phyloP scores from a whole-genome alignment of 2,113 vertebrate species.

The Cryptomyrus ogoouensis region DNA sequence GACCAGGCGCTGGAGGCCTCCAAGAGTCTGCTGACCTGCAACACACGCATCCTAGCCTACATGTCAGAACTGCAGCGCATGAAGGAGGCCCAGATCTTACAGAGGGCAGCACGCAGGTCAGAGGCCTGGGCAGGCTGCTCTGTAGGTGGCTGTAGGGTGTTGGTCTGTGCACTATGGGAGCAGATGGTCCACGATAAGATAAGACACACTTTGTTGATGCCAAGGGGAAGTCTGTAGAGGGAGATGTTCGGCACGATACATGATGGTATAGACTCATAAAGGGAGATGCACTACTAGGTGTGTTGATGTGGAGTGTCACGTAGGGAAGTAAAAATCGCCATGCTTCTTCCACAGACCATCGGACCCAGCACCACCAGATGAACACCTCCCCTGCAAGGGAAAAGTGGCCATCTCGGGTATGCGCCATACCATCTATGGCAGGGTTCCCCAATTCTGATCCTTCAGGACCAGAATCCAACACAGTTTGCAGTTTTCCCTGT shows the following conservation, averaged over 20 bases:
- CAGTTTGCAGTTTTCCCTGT: background rate
- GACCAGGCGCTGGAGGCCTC: conserved; percentile 84
- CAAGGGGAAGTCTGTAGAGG: background rate
- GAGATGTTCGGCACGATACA: background rate
- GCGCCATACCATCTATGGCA: background rate
- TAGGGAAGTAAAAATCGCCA: background rate
- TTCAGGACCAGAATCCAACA: background rate
- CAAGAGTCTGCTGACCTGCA: conserved; percentile 83
- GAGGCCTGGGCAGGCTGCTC: background rate
- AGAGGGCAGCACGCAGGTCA: conserved; percentile 67
- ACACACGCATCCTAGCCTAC: conserved; percentile 80
- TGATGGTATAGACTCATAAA: background rate
- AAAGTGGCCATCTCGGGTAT: conserved; percentile 82
- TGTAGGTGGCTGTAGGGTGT: background rate
- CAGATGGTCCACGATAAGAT: background rate
- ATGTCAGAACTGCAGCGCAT: conserved; percentile 87
- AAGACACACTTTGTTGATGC: background rate
- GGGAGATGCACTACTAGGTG: background rate
- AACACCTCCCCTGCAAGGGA: conserved; percentile 75
- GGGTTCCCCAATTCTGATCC: background rate
- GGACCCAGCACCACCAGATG: conserved; percentile 61
- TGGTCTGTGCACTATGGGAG: background rate
- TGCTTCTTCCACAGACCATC: conserved; percentile 63
- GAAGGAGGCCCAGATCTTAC: conserved; percentile 85
- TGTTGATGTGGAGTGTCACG: background rate